A percentile compares a stretch with the other conserved stretches of the same genome.
These are phyloP conservation scores for Dynastes maya DNA, from an alignment of 2,888 invertebrate species.

Conservation along the genomic window DNA sequence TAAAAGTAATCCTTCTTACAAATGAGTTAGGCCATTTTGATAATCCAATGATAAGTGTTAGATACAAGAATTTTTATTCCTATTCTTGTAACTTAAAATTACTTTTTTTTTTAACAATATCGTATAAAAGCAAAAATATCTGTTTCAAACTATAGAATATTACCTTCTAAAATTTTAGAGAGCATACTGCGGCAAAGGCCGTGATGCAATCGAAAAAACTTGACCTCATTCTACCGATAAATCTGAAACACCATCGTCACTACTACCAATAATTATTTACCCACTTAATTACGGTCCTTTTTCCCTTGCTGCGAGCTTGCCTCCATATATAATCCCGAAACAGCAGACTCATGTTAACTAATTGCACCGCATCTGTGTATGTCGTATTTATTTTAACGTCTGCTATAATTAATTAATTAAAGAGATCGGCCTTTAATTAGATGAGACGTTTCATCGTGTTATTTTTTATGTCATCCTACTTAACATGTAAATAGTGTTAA, in stretches of 20 bases:
- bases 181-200: too few relatives aligned
- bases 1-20: too few relatives aligned
- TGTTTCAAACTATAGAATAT: too few relatives aligned
- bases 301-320: conserved; percentile 13
- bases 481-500: conserved; percentile 35
- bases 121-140: too few relatives aligned
- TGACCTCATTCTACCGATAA: conserved; percentile 29
- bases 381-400: conserved; percentile 41
- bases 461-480: conserved; percentile 4
- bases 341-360: conserved; percentile 45
- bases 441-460: conserved; percentile 32
- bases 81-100: too few relatives aligned
- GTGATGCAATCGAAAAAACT: not conserved
- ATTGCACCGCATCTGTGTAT: conserved; percentile 41
- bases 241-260: conserved; percentile 30
- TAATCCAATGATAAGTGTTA: too few relatives aligned
- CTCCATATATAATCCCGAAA: conserved; percentile 43
- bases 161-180: too few relatives aligned
- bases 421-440: conserved; percentile 45
- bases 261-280: conserved; percentile 43
- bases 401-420: conserved; percentile 45
- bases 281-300: conserved; percentile 44
- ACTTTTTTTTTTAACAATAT: too few relatives aligned
- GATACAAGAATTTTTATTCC: too few relatives aligned
- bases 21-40: too few relatives aligned